Percentiles rank a stretch among this genome's conserved stretches.
Conservation (phyloP, 2,888 invertebrate genomes). For the Ormyrus labotus region DNA sequence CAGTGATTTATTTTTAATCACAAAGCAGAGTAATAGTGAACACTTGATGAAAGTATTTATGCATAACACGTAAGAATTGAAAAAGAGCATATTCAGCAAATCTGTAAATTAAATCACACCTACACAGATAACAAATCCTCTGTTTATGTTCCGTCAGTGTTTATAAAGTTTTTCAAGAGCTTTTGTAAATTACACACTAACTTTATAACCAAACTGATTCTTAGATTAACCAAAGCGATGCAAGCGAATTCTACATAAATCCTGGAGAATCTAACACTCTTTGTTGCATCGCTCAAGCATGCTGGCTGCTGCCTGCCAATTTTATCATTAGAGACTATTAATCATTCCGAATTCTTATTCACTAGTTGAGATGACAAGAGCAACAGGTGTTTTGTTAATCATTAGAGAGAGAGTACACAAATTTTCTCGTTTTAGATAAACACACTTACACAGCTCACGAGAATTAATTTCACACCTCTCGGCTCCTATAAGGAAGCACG, state of each 20-base stretch:
- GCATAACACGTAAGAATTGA: neutral
- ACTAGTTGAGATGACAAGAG: constrained; percentile 7
- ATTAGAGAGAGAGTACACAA: too few relatives aligned
- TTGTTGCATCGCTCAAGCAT: constrained; percentile 73
- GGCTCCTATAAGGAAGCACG: constrained; percentile 44
- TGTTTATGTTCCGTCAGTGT: neutral
- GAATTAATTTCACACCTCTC: constrained; percentile 7
- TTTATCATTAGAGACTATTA: constrained; percentile 59
- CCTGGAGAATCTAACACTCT: constrained; percentile 56
- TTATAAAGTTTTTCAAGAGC: constrained; percentile 25
- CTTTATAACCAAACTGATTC: constrained; percentile 13
- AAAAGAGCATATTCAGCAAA: neutral
- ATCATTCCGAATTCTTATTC: constrained; percentile 24
- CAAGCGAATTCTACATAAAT: constrained; percentile 32
- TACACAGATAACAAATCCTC: neutral
- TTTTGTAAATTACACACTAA: constrained; percentile 35
- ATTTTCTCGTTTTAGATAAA: constrained; percentile 24
- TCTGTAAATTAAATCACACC: neutral
- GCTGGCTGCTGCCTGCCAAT: constrained; percentile 74
- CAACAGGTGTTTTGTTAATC: constrained; percentile 26
- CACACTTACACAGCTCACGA: constrained; percentile 10
- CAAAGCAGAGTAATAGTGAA: neutral
- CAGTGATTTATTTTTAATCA: neutral
- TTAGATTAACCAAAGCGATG: constrained; percentile 46
- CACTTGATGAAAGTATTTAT: neutral